Conservation (phyloP, 2,113 vertebrate species). For the Crotalus tigris region DNA sequence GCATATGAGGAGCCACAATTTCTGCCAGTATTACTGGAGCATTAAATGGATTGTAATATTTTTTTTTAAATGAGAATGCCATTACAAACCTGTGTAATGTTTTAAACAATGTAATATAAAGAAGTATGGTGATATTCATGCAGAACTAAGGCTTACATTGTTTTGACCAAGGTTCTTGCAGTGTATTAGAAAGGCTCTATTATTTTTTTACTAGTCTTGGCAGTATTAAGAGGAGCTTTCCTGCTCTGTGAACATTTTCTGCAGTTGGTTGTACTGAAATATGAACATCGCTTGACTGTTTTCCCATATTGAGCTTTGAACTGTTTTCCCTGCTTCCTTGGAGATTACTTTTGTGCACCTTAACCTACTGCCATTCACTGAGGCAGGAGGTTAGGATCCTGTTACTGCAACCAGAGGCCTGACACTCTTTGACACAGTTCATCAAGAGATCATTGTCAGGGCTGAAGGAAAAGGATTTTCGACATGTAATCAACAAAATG, state of each 20-base stretch:
- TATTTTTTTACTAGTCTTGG: neutral
- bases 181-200: conserved; percentile 14
- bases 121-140: neutral
- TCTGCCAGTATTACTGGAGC: neutral
- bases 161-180: neutral
- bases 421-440: conserved; percentile 6
- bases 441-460: conserved; percentile 19
- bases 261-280: conserved; percentile 5
- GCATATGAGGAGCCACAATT: neutral
- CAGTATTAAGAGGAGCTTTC: conserved; percentile 19
- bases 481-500: neutral
- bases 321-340: neutral
- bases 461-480: conserved; percentile 24
- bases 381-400: conserved; percentile 36
- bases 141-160: neutral
- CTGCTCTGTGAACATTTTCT: conserved; percentile 28
- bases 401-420: conserved; percentile 17
- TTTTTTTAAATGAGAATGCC: neutral
- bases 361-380: conserved; percentile 24
- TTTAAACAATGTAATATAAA: neutral
- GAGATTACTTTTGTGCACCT: conserved; percentile 19
- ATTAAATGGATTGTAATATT: neutral
- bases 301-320: conserved; percentile 7
- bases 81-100: neutral
- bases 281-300: conserved; percentile 23